A percentile compares a stretch with the other conserved stretches of the same genome.
These are phyloP conservation scores for Lymantria monacha DNA, from an alignment of 2,888 invertebrate species.

Conservation along the genomic window DNA sequence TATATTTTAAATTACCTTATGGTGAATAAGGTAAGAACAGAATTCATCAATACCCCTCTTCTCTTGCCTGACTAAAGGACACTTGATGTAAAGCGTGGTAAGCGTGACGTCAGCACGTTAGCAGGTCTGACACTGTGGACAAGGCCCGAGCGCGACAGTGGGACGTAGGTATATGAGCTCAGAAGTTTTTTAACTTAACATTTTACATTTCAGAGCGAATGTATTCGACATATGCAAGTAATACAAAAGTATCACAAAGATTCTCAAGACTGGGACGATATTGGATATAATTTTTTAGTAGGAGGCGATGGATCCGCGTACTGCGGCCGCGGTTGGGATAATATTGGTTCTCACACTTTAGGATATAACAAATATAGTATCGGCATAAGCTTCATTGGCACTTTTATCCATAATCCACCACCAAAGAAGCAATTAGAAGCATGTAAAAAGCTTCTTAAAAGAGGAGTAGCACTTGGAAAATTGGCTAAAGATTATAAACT, in stretches of 20 bases:
- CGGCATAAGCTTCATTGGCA: conserved; percentile 88
- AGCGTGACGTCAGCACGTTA: too few relatives aligned
- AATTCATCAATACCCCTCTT: too few relatives aligned
- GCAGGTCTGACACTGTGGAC: too few relatives aligned
- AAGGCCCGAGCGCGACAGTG: too few relatives aligned
- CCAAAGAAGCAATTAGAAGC: conserved; percentile 82
- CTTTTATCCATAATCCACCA: conserved; percentile 80
- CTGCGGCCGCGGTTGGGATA: conserved; percentile 88
- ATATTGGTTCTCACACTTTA: conserved; percentile 86
- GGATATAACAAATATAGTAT: conserved; percentile 85
- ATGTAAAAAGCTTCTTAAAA: conserved; percentile 82
- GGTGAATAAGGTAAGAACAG: too few relatives aligned
- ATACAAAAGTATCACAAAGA: conserved; percentile 88
- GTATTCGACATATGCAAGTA: conserved; percentile 81
- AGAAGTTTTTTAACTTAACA: too few relatives aligned
- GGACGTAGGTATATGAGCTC: too few relatives aligned
- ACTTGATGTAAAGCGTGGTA: too few relatives aligned
- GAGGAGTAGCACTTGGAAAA: conserved; percentile 84
- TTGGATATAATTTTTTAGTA: conserved; percentile 89
- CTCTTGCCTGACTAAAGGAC: too few relatives aligned
- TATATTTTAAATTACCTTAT: too few relatives aligned
- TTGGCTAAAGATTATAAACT: conserved; percentile 85
- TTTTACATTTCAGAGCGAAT: conserved; percentile 72
- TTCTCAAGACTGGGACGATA: conserved; percentile 83
- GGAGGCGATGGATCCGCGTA: conserved; percentile 90